phyloP scores from a whole-genome alignment of 2,797 vertebrate species.

The Oreochromis mossambicus region DNA sequence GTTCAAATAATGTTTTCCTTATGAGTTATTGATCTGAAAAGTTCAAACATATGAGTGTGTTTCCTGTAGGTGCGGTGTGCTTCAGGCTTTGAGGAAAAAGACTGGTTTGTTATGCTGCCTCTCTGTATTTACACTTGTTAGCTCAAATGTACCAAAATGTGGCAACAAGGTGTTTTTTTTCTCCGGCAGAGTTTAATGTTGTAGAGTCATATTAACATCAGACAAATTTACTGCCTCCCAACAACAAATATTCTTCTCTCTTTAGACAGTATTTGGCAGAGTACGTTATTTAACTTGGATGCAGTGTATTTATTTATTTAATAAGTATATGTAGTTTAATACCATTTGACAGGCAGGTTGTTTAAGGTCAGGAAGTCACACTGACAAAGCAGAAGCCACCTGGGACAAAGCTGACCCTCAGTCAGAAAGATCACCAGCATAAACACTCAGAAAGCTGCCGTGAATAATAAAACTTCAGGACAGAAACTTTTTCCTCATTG shows the following conservation, averaged over 20 bases:
- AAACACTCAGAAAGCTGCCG: slow-evolving; percentile 13
- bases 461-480: slow-evolving; percentile 48
- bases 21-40: background rate
- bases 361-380: slow-evolving; percentile 29
- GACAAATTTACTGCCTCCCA: background rate
- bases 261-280: background rate
- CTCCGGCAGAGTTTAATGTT: background rate
- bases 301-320: background rate
- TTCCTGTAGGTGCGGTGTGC: background rate
- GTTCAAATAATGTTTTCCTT: background rate
- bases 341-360: slow-evolving; percentile 23
- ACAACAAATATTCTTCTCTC: background rate
- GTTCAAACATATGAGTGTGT: background rate
- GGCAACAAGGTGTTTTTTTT: background rate
- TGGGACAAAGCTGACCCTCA: slow-evolving; percentile 33
- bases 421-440: slow-evolving; percentile 33
- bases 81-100: background rate
- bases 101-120: background rate
- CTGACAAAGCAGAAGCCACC: slow-evolving; percentile 35
- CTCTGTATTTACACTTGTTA: background rate
- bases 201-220: background rate
- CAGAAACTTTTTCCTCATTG: slow-evolving; percentile 4
- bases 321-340: background rate
- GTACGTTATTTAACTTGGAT: background rate
- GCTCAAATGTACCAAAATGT: background rate